Evolutionary conservation across 2,888 invertebrate genomes (phyloP), one percentile per base, ranked within the genome.

Genomic region (Drymonia ruficornis): DNA sequence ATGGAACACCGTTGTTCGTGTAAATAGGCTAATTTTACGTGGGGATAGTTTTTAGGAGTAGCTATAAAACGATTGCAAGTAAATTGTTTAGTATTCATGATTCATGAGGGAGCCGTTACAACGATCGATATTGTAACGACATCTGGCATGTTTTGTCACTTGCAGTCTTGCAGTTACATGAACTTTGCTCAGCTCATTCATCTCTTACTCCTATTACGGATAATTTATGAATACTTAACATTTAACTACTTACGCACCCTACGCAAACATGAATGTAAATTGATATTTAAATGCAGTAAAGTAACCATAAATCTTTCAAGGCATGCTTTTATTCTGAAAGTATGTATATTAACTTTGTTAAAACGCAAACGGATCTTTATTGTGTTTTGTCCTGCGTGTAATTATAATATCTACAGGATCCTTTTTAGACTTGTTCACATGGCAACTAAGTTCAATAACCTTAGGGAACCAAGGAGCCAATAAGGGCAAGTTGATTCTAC

Each of bases 391-490:
- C 36, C n/a, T 36, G 36, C 36, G n/a, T n/a, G 36, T 36, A 36
- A 36, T 36, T n/a, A 36, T 36, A 36, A 36, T 36, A 31, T 11
- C 50, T 44, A 19, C 29, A 29, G 29, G 38, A 34, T 46, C 52
- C 40, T 62, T 56, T 62, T 56, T 55, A 63, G 60, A 59, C 51
- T 50, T 58, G 50, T 59, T 54, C 63, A 58, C 50, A 64, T 65
- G 56, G 55, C 59, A 67, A 53, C 52, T 28, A 59, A 66, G 76
- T 74, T 71, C 65, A 70, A 62, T 55, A 59, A 70, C 65, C 72
- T 76, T 55, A 53, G 15, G 52, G 45, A 45, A 55, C 52, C 47
- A 62, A 57, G 52, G 45, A 45, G 55, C 52, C 47, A 62, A 57
- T 63, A 62, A 52, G 50, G 55, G 54, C 55, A 46, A 45, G 56